Base-by-base conservation (phyloP, 53 echinoderm and acorn worm genomes). In the Pentamera pediparva region DNA sequence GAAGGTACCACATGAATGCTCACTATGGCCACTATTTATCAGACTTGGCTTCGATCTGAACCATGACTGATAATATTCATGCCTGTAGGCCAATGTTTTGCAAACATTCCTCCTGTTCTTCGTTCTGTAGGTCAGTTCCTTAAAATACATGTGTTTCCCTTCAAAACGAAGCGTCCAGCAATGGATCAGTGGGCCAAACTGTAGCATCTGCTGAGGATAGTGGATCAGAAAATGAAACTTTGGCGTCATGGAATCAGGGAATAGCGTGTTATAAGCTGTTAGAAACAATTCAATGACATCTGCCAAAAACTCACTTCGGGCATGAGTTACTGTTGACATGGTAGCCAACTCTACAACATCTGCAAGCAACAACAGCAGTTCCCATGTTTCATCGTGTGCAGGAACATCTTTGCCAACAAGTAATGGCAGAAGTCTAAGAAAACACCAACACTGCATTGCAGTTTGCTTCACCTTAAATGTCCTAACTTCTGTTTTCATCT, bases 131-230 rank as follows among this genome's bases (percentile, higher is more conserved):
- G 80, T 59, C 3, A 80, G 27, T 32, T 80, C 80, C 30, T 80
- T 80, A 37, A 70, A 80, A 18, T 80, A 80, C 80, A 80, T 59
- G 32, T 71, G 80, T 49, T 80, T 80, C 5, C 80, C 80, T 32
- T 70, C 70, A 70, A 79, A 79, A 27, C 80, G 80, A 9, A 79
- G 47, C 26, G 70, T 70, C 80, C 80, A 61, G 33, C 61, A 61
- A 31, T 61, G 61, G 15, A 61, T 67, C 21, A 79, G 43, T 10
- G 70, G 70, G 19, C 80, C 80, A 84, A 84, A 84, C 17, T 78
- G 15, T 39, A 78, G 25, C 29, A 78, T 70, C 35, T 61, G 61
- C 27, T 70, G 21, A 26, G 78, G 84, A 36, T 84, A 78, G 39
- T 84, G 84, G 6, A 59, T 20, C 2, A 83, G 26, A 36, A 56